Percentiles rank a stretch among this genome's conserved stretches.
Evolutionary conservation across 1,140 invertebrate species (phyloP).

Genomic region (Orussus abietinus): DNA sequence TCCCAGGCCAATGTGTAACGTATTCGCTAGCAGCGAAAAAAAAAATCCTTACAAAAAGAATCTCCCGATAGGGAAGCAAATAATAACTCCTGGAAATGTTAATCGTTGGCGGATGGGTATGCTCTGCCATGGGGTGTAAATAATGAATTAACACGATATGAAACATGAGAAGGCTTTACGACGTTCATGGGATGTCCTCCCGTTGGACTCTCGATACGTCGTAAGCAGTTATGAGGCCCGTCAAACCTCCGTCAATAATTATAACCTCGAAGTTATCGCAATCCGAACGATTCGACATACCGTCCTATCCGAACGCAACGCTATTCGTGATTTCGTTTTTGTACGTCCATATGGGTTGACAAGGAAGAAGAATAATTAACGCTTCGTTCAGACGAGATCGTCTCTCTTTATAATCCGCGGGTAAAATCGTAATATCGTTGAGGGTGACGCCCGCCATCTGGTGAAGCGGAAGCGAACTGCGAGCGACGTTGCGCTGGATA

Average conservation of each 20-base stretch:
- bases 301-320: too few species aligned
- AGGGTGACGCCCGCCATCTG: too few species aligned
- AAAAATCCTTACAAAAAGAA: conserved; percentile 7
- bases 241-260: conserved; percentile 33
- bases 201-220: conserved; percentile 19
- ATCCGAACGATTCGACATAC: too few species aligned
- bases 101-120: conserved; percentile 4
- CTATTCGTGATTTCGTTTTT: too few species aligned
- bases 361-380: too few species aligned
- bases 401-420: too few species aligned
- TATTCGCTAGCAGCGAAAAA: conserved; percentile 36
- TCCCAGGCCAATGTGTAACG: conserved; percentile 30
- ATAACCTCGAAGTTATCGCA: conserved; percentile 29
- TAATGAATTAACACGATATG: conserved; percentile 19
- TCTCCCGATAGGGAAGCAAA: background rate
- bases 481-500: too few species aligned
- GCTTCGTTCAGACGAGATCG: too few species aligned
- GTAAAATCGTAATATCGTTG: too few species aligned
- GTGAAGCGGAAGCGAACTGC: too few species aligned
- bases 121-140: conserved; percentile 13
- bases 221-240: conserved; percentile 32
- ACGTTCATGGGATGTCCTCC: conserved; percentile 22
- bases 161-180: conserved; percentile 22
- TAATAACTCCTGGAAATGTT: background rate
- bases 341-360: too few species aligned